A percentile compares a stretch with the other conserved stretches of the same genome.
These are phyloP conservation scores for Anableps anableps DNA, from an alignment of 2,797 vertebrate genomes.

Conservation along the genomic window DNA sequence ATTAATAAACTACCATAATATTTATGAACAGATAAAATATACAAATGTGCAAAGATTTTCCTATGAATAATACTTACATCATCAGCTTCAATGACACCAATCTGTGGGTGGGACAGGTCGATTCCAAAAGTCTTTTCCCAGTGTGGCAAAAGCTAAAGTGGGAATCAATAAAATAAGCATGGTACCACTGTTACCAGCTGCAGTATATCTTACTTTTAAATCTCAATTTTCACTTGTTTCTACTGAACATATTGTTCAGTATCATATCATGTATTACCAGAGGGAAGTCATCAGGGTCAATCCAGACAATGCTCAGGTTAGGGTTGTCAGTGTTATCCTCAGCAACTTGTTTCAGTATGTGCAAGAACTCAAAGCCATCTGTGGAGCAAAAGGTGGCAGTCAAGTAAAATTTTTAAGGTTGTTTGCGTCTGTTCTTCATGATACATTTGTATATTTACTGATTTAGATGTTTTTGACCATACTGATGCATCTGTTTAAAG, in stretches of 20 bases:
- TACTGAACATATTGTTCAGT: neutral
- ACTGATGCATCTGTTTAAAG: neutral
- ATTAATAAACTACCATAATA: neutral
- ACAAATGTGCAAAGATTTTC: neutral
- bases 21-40: neutral
- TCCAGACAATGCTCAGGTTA: conserved; percentile 92
- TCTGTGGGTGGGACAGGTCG: conserved; percentile 89
- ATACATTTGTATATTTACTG: neutral
- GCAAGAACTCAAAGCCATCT: conserved; percentile 93
- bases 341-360: conserved; percentile 89
- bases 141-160: conserved; percentile 86
- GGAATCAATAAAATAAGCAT: conserved; percentile 8
- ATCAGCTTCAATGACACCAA: conserved; percentile 89
- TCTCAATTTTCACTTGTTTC: neutral
- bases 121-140: conserved; percentile 93
- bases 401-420: neutral
- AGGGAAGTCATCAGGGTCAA: conserved; percentile 93
- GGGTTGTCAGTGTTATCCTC: conserved; percentile 91
- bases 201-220: neutral
- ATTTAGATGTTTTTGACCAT: neutral
- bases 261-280: conserved; percentile 78
- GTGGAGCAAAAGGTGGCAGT: conserved; percentile 15
- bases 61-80: conserved; percentile 84
- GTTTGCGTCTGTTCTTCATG: too few relatives aligned
- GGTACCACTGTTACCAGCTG: neutral